Percentiles rank a stretch among this genome's conserved stretches.
phyloP scores from a whole-genome alignment of 1,140 invertebrate genomes.

The Halesus radiatus region DNA sequence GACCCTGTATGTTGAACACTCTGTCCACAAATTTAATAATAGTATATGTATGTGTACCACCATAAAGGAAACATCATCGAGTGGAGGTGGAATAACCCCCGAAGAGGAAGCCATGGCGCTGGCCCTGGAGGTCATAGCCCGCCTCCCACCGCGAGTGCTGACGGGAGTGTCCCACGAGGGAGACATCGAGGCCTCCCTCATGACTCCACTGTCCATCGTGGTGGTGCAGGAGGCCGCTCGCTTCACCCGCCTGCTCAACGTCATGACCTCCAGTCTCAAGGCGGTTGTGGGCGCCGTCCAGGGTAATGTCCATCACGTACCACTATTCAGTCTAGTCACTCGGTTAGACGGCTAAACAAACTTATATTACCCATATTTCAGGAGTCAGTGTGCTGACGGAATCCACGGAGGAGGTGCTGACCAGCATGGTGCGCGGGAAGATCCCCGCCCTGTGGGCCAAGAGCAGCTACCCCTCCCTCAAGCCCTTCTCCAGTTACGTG shows the following conservation, averaged over 20 bases:
- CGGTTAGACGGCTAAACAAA: background rate
- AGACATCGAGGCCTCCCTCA: conserved; percentile 86
- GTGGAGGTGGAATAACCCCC: conserved; percentile 70
- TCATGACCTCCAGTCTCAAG: conserved; percentile 81
- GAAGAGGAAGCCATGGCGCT: conserved; percentile 81
- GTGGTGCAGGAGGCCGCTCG: conserved; percentile 94
- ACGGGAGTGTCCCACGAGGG: conserved; percentile 76
- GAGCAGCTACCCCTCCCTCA: conserved; percentile 93
- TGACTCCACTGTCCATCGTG: conserved; percentile 89
- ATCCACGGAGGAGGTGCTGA: conserved; percentile 89
- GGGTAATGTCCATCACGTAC: conserved; percentile 70
- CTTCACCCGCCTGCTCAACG: conserved; percentile 85
- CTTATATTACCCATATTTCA: conserved; percentile 43
- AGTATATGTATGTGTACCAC: too few species aligned
- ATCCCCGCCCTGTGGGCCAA: conserved; percentile 88
- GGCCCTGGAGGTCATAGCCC: conserved; percentile 78
- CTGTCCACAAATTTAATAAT: too few species aligned
- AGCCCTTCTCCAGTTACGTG: conserved; percentile 92
- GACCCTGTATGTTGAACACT: too few species aligned
- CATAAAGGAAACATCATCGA: conserved; percentile 67
- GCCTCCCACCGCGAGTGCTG: conserved; percentile 81
- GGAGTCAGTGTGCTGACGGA: conserved; percentile 81
- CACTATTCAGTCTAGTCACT: too few species aligned
- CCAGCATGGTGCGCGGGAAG: conserved; percentile 85
- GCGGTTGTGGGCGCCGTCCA: conserved; percentile 92